Percentiles rank a stretch among this genome's conserved stretches.
These are phyloP conservation scores for Drosophila tristis DNA, from an alignment of 1,140 invertebrate species.

Conservation along the genomic window DNA sequence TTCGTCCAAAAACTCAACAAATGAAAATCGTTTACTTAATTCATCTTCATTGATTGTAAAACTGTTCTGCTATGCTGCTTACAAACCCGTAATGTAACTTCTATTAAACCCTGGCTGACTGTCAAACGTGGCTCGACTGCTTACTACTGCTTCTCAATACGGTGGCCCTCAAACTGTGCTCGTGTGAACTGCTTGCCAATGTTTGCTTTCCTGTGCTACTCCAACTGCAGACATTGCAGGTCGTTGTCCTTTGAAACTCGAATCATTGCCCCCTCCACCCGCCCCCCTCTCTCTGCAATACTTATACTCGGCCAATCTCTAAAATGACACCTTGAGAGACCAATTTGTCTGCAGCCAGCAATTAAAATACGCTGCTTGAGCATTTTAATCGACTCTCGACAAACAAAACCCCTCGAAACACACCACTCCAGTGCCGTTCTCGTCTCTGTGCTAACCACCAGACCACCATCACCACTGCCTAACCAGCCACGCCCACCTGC, in stretches of 20 bases:
- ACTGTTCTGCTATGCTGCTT: too few species aligned
- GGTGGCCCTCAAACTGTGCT: too few species aligned
- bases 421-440: constrained; percentile 6
- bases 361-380: constrained; percentile 66
- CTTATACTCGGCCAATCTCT: background rate
- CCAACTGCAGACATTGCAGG: background rate
- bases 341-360: constrained; percentile 70
- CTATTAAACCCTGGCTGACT: too few species aligned
- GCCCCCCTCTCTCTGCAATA: background rate
- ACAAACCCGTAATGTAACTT: too few species aligned
- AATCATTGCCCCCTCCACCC: background rate
- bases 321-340: constrained; percentile 38
- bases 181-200: constrained; percentile 7
- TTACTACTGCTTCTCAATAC: too few species aligned
- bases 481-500: constrained; percentile 53
- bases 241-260: constrained; percentile 23
- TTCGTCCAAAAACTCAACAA: too few species aligned
- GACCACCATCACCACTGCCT: constrained; percentile 10
- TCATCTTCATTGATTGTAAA: too few species aligned
- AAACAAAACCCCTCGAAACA: constrained; percentile 12
- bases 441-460: constrained; percentile 22
- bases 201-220: too few species aligned
- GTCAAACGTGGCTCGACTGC: too few species aligned
- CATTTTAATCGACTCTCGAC: constrained; percentile 43
- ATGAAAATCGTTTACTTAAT: too few species aligned